phyloP scores from a whole-genome alignment of 2,888 invertebrate species.

The Cataglyphis cursor region DNA sequence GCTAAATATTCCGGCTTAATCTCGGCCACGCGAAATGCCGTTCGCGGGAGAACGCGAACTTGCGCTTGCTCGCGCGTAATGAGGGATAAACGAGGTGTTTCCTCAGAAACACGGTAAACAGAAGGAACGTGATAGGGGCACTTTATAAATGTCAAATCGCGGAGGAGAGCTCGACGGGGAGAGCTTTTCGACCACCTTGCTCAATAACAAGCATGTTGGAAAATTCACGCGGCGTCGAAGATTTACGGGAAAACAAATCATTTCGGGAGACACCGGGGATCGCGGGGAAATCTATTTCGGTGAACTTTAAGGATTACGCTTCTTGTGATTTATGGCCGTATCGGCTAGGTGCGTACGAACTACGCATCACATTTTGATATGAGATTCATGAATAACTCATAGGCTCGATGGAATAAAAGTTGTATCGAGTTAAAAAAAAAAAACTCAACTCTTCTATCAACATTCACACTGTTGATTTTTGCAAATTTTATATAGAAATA shows the following conservation, averaged over 20 bases:
- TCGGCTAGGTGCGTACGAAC: conserved; percentile 35
- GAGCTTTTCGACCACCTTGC: conserved; percentile 25
- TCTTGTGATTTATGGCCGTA: conserved; percentile 60
- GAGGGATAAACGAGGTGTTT: background rate
- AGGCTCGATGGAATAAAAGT: conserved; percentile 33
- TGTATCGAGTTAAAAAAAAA: conserved; percentile 19
- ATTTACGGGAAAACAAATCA: conserved; percentile 70
- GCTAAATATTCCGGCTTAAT: conserved; percentile 85
- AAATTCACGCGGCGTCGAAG: conserved; percentile 58
- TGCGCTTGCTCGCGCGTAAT: conserved; percentile 57
- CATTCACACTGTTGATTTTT: background rate
- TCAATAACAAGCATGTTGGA: conserved; percentile 49
- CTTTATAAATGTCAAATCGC: conserved; percentile 62
- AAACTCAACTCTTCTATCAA: background rate
- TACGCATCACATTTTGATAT: conserved; percentile 30
- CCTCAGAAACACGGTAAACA: conserved; percentile 22
- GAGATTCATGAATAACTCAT: conserved; percentile 46
- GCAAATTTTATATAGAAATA: background rate
- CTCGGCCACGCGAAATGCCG: conserved; percentile 77
- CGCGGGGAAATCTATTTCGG: conserved; percentile 57
- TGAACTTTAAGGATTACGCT: conserved; percentile 49
- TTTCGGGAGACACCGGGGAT: conserved; percentile 48
- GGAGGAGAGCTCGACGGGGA: conserved; percentile 9
- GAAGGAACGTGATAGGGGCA: conserved; percentile 21
- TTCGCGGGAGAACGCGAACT: conserved; percentile 62